Conservation (phyloP, 2,113 vertebrate genomes). For the Pygoscelis adeliae region DNA sequence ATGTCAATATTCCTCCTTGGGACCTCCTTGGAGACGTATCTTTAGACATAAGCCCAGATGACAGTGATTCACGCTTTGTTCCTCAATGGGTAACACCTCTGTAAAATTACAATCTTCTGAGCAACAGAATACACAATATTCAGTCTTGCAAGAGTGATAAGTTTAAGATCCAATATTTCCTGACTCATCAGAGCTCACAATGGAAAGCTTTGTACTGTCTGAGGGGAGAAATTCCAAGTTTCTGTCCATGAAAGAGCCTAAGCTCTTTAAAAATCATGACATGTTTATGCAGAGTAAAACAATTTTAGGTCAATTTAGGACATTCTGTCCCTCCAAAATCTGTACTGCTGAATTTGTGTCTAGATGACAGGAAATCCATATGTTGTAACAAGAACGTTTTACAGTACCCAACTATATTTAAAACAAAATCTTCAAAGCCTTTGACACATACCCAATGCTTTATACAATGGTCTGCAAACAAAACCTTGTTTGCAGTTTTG, state of each 20-base stretch:
- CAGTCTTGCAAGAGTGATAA: not conserved
- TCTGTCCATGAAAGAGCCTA: conserved; percentile 1
- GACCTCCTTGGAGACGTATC: not conserved
- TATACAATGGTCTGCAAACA: not conserved
- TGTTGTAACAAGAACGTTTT: not conserved
- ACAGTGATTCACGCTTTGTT: not conserved
- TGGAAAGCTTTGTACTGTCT: conserved; percentile 23
- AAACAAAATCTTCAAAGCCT: not conserved
- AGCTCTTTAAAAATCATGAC: conserved; percentile 21
- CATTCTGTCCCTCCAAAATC: not conserved
- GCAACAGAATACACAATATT: not conserved
- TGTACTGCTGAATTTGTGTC: not conserved
- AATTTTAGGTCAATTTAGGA: conserved; percentile 32
- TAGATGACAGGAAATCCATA: not conserved
- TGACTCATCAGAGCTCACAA: not conserved
- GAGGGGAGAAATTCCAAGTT: conserved; percentile 35
- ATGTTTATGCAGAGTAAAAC: conserved; percentile 4
- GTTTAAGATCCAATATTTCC: not conserved
- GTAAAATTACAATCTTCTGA: not conserved
- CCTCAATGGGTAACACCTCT: not conserved
- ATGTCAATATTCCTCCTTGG: not conserved
- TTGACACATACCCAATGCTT: not conserved
- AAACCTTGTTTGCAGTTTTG: not conserved
- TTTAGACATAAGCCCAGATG: not conserved
- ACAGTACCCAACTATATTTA: not conserved